These are phyloP conservation scores for Pelodiscus sinensis DNA, from an alignment of 2,113 vertebrate genomes.

Conservation along the genomic window DNA sequence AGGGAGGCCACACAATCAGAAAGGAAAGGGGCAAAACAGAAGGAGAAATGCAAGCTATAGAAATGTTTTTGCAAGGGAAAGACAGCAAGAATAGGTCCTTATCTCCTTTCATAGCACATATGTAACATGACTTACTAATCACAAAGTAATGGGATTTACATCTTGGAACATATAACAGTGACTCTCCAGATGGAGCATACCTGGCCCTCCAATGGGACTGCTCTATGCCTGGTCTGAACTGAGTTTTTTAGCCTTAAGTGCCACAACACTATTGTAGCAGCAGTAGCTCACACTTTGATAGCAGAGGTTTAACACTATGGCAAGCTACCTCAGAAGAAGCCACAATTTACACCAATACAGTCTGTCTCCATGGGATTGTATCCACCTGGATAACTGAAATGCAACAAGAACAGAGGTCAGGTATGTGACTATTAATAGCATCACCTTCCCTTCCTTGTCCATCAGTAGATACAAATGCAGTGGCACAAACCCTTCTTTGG, in stretches of 20 bases:
- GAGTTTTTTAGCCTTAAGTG: not conserved
- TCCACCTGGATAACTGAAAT: rapidly evolving
- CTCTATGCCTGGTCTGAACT: not conserved
- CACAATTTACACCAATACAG: rapidly evolving
- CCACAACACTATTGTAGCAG: not conserved
- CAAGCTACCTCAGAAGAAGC: rapidly evolving
- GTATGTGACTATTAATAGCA: not conserved
- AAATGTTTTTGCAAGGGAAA: not conserved
- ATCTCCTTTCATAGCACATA: not conserved
- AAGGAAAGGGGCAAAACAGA: not conserved
- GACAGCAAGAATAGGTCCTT: not conserved
- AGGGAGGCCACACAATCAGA: not conserved
- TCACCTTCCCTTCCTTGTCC: not conserved
- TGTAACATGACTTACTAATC: not conserved
- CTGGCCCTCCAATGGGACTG: not conserved
- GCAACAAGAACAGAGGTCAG: rapidly evolving
- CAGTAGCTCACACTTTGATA: not conserved
- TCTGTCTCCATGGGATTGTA: rapidly evolving
- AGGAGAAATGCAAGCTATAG: not conserved
- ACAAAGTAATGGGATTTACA: not conserved
- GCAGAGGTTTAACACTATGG: not conserved
- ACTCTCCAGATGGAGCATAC: not conserved
- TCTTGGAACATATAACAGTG: not conserved
- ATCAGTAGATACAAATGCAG: rapidly evolving
- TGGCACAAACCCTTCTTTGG: not conserved